These are phyloP conservation scores for Drosophila buzzatii DNA, from an alignment of 2,888 invertebrate species.

Conservation along the genomic window DNA sequence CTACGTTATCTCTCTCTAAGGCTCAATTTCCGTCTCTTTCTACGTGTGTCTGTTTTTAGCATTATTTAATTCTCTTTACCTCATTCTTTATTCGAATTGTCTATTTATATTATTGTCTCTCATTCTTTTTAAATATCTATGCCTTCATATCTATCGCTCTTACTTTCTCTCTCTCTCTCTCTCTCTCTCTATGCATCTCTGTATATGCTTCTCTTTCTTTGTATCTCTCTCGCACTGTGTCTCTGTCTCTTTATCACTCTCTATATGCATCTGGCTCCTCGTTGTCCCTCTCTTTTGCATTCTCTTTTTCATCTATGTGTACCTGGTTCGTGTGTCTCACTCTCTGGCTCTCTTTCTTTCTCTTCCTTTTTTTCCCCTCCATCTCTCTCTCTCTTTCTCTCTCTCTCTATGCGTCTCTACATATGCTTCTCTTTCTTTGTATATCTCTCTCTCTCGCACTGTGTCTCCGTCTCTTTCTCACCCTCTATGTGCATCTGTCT, in stretches of 20 bases:
- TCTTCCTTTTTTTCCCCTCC: too few species aligned
- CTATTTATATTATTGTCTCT: neutral
- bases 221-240: neutral
- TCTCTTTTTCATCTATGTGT: too few species aligned
- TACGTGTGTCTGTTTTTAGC: too few species aligned
- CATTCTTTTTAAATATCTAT: neutral
- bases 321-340: neutral
- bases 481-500: too few species aligned
- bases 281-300: too few species aligned
- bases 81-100: too few species aligned
- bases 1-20: neutral
- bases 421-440: neutral
- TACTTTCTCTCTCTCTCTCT: neutral
- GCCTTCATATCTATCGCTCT: neutral
- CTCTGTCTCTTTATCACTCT: too few species aligned
- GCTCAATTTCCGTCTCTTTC: neutral
- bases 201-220: neutral
- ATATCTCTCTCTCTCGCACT: neutral
- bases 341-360: neutral
- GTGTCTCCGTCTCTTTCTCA: neutral
- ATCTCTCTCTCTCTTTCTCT: neutral
- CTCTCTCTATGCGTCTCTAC: too few species aligned
- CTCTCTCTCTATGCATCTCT: neutral
- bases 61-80: too few species aligned
- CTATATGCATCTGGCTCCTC: too few species aligned